Base-by-base conservation (phyloP, 2,113 vertebrate species). In the Rhea americana region DNA sequence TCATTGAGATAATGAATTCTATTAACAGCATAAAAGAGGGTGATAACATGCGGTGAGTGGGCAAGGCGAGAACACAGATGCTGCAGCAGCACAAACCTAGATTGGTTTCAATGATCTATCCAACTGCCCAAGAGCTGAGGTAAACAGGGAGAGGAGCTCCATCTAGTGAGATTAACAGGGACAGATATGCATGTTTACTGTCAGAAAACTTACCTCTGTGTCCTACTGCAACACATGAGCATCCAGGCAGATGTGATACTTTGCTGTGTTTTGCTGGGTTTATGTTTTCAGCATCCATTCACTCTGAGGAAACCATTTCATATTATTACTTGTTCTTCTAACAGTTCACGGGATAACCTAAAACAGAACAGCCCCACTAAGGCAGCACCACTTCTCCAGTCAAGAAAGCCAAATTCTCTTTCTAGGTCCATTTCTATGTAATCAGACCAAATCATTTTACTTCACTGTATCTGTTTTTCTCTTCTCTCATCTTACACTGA, bases 151-250 rank as follows among this genome's bases (percentile, higher is more conserved):
- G 32, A 53, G 41, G 25, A 87, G 56, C 75, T 91, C 74, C 51
- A 78, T 63, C 37, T 81, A 1, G 1, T 14, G 65, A 74, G 41
- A 22, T 5, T 0, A 71, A 2, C 20, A 39, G 55, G 41, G 39
- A 73, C 43, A 30, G 7, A n/a, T 5, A 0, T 0, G 6, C 2
- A 0, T 2, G 0, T 13, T 47, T 0, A 0, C 13, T 16, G 30
- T 35, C 67, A 9, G 15, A 19, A 63, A 58, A 55, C 25, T 21
- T 28, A 21, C 25, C 22, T 7, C 26, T 7, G 11, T 13, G 28
- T 26, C 50, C 37, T 12, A 5, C 2, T 21, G 45, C 0, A 0
- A 41, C 4, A 43, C 8, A 37, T 12, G 39, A 47, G 67, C 16
- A 11, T 12, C 15, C 67, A 51, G 59, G 20, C 53, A 53, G 11